Base-by-base conservation (phyloP, 1,140 invertebrate genomes). In the Latrodectus geometricus region DNA sequence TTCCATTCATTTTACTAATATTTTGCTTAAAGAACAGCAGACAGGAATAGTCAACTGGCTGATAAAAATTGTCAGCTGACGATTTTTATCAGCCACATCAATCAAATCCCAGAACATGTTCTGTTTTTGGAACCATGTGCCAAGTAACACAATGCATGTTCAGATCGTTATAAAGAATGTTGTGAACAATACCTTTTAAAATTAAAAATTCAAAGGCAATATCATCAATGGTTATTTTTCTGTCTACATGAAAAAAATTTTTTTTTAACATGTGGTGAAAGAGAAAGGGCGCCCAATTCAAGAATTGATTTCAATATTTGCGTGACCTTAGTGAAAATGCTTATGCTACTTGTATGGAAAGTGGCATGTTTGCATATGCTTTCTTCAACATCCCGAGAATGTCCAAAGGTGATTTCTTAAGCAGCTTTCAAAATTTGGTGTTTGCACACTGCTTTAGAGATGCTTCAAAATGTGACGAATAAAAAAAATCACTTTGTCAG, bases 381-480 rank as follows among this genome's bases (percentile, higher is more conserved):
- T 77, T 77, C 17, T 54, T 77, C 9, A 77, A 17, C 75, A 77
- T 61, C 50, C 61, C 75, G 23, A 77, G 54, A n/a, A 23, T 77
- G 15, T 61, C 50, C 4, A 14, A 61, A 61, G 54, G 20, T 54
- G 56, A 61, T 77, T 77, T 77, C 50, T 61, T 12, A 15, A 77
- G 21, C 54, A 61, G 20, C 14, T 61, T 21, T 15, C 75, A 77
- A 52, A 77, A 77, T 77, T 77, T 77, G 15, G n/a, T 20, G 17
- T 21, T 54, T 56, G 17, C 74, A 50, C 17, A 15, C 75, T 61
- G 50, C 49, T 74, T 48, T 74, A 50, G 50, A 74, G 4, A 74
- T 7, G 7, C 20, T 74, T 74, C 20, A 74, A 74, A 74, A 74
- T 74, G 3, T 17, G 49, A 50, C 9, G 72, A 74, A 74, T 74